Conservation (phyloP, 2,113 vertebrate species). For the Beaufortia kweichowensis region DNA sequence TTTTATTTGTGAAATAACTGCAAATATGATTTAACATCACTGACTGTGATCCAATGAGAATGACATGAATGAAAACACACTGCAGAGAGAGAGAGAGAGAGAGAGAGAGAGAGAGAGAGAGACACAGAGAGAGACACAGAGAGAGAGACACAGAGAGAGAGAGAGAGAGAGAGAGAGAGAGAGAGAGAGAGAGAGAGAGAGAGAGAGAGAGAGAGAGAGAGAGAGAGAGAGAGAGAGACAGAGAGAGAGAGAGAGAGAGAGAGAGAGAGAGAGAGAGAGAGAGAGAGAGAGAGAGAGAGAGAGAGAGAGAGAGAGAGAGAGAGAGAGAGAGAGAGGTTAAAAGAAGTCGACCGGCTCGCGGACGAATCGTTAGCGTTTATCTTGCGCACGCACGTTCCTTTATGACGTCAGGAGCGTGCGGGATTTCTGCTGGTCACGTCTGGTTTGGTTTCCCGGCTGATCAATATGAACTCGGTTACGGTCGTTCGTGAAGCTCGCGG, state of each 20-base stretch:
- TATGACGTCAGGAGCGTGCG: slow-evolving; percentile 36
- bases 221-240: too few species aligned
- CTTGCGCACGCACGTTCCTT: slow-evolving; percentile 49
- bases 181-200: too few species aligned
- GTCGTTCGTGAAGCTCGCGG: background rate
- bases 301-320: too few species aligned
- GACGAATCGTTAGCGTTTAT: slow-evolving; percentile 48
- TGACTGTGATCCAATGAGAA: background rate
- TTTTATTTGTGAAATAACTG: too few species aligned
- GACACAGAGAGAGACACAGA: too few species aligned
- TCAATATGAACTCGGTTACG: slow-evolving; percentile 8
- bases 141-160: slow-evolving; percentile 10
- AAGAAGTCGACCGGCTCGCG: slow-evolving; percentile 50
- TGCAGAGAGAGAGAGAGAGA: background rate
- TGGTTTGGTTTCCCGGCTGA: slow-evolving; percentile 25
- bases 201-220: too few species aligned
- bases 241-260: background rate
- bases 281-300: too few species aligned
- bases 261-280: background rate
- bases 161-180: background rate
- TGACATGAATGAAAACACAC: slow-evolving; percentile 15
- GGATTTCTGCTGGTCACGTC: too few species aligned
- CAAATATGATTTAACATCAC: background rate
- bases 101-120: background rate
- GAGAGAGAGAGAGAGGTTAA: background rate